Base-by-base conservation (phyloP, 2,113 vertebrate species). In the Lichenostomus cassidix region DNA sequence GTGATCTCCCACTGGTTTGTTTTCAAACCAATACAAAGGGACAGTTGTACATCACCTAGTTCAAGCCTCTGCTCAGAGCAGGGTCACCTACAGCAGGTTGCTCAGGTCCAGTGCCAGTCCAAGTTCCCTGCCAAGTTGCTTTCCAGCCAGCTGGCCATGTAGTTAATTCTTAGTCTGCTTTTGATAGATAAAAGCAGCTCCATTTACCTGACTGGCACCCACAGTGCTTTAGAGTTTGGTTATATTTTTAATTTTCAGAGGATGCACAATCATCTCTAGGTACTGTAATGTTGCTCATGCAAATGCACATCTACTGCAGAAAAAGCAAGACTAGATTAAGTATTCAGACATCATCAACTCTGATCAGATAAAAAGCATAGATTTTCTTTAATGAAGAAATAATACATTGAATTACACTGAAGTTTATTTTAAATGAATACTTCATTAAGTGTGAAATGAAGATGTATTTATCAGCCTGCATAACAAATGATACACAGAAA, bases 401-500 rank as follows among this genome's bases (percentile, higher is more conserved):
- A 64, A 64, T 58, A 8, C 27, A 27, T 41, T 69, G 44, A 83
- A 85, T 86, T 86, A 88, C 50, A 83, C 8, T 65, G 28, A 79
- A 41, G 31, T 60, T 76, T 79, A 83, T 90, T 91, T 90, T 77
- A 92, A 94, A 90, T 83, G 5, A 85, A 49, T 60, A 53, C 35
- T 86, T 88, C 37, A 88, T 74, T 83, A 85, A 75, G 53, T 73
- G 64, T 86, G 50, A 94, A 92, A 95, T 62, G 31, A 28, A 73
- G 46, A 73, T 8, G 3, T 46, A 79, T 70, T 90, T 83, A 81
- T 85, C 53, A 80, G 50, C 39, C 74, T 92, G 62, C 68, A 65
- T 73, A 90, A 80, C 23, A 88, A 76, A 65, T 68, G 39, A 82
- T 19, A 81, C 27, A 53, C 37, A 83, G 46, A 37, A 85, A 53